Evolutionary conservation across 2,113 vertebrate species (phyloP).

Genomic region (Rhea pennata): DNA sequence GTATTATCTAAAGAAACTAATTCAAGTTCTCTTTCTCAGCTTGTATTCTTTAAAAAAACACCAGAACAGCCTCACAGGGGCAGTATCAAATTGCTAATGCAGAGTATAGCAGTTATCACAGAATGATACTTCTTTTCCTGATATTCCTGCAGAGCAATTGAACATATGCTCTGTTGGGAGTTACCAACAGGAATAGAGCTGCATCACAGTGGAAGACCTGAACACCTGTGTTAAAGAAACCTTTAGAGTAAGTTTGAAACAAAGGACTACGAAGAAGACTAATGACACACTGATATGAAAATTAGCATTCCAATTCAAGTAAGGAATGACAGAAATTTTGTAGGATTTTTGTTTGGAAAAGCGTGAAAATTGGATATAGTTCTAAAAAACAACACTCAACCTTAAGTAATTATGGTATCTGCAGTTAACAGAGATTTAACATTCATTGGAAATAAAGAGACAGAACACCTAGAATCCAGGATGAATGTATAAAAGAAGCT

Average conservation of each 20-base stretch:
- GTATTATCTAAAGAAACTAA: background rate
- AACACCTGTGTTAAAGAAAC: background rate
- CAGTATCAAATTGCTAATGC: constrained; percentile 56
- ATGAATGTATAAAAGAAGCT: background rate
- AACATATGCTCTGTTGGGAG: background rate
- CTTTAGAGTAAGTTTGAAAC: background rate
- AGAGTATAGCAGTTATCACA: constrained; percentile 28
- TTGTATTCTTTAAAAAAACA: background rate
- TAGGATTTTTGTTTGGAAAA: background rate
- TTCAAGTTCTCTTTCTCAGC: background rate
- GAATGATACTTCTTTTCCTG: background rate
- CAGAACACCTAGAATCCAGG: background rate
- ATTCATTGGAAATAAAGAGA: background rate
- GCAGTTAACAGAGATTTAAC: background rate
- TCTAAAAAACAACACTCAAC: background rate
- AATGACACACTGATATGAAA: background rate
- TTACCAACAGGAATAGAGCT: background rate
- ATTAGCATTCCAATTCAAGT: background rate
- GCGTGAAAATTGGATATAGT: background rate
- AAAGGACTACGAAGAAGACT: background rate
- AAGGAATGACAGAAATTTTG: background rate
- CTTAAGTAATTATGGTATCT: background rate
- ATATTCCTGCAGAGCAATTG: constrained; percentile 9
- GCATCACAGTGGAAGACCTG: background rate
- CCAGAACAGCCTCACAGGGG: constrained; percentile 50